Base-by-base conservation (phyloP, 2,888 invertebrate species). In the Amblyjoppa proteus region DNA sequence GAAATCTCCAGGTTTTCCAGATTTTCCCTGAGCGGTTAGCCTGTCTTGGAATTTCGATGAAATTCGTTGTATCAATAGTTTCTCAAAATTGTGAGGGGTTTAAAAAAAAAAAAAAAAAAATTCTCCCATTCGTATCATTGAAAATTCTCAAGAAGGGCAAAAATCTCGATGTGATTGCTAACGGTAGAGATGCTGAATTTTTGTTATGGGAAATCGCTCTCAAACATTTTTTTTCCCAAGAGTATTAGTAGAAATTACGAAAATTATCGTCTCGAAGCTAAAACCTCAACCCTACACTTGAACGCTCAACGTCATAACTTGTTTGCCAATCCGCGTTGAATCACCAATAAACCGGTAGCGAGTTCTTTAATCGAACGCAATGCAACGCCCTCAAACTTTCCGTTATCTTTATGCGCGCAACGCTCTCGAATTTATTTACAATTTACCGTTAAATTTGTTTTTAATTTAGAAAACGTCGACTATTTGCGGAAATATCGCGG, bases 401-500 rank as follows among this genome's bases (percentile, higher is more conserved):
- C 25, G 74, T 58, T 41, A 45, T 70, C 75, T 64, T n/a, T 61
- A 28, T 16, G 61, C 53, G 11, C n/a, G 34, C 56, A 34, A 2
- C 9, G 41, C 56, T 28, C 38, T 38, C 7, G 9, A 9, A n/a
- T 49, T 51, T 5, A 34, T 13, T 51, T 16, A 16, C 20, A 53
- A 82, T 41, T 83, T 71, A 68, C 45, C 49, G 45, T 28, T 53
- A 83, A 73, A 73, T 58, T 56, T 41, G 13, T 45, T 66, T 77
- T 73, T 73, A 13, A 76, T 45, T n/a, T 25, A 45, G 49, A 82
- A 77, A 82, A 66, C 53, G n/a, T 34, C 45, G 41, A 28, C 20
- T 38, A 4, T 66, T 38, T 11, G 51, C 51, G 13, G 31, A 49
- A 76, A 51, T 3, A 38, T 66, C 34, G 66, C 51, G n/a, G 45